phyloP scores from a whole-genome alignment of 2,113 vertebrate species.

The Leptobrachium leishanense region DNA sequence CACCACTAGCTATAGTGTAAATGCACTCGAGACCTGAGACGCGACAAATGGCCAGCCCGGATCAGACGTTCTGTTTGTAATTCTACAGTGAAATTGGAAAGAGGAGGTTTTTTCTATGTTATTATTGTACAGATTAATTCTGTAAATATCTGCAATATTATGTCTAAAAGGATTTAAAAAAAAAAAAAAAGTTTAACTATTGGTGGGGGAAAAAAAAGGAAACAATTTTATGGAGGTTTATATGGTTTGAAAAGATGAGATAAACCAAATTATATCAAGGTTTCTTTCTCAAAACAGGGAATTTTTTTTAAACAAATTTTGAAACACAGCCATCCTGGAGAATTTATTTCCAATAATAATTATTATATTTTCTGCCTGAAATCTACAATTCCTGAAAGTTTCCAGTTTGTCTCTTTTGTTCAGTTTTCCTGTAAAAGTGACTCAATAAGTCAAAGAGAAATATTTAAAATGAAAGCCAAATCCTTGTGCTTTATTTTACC shows the following conservation, averaged over 20 bases:
- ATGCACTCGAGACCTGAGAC: not conserved
- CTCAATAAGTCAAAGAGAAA: not conserved
- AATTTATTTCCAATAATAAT: too few species aligned
- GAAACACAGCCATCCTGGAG: too few species aligned
- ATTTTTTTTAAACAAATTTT: too few species aligned
- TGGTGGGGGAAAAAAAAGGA: not conserved
- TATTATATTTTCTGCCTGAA: too few species aligned
- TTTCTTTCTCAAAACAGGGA: too few species aligned
- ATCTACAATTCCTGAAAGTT: too few species aligned
- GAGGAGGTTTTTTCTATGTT: not conserved
- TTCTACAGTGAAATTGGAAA: not conserved
- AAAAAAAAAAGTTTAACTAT: not conserved
- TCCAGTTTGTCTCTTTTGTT: not conserved
- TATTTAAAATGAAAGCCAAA: not conserved
- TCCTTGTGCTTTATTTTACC: constrained; percentile 19
- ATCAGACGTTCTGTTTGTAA: not conserved
- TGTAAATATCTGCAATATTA: not conserved
- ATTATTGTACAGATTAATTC: not conserved
- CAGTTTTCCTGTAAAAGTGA: not conserved
- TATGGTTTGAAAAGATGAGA: not conserved
- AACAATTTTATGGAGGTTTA: not conserved
- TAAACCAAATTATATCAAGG: not conserved
- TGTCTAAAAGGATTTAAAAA: not conserved
- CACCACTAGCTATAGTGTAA: not conserved
- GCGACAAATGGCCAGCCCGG: not conserved